Base-by-base conservation (phyloP, 2,888 invertebrate species). In the Lacanobia wlatinum region DNA sequence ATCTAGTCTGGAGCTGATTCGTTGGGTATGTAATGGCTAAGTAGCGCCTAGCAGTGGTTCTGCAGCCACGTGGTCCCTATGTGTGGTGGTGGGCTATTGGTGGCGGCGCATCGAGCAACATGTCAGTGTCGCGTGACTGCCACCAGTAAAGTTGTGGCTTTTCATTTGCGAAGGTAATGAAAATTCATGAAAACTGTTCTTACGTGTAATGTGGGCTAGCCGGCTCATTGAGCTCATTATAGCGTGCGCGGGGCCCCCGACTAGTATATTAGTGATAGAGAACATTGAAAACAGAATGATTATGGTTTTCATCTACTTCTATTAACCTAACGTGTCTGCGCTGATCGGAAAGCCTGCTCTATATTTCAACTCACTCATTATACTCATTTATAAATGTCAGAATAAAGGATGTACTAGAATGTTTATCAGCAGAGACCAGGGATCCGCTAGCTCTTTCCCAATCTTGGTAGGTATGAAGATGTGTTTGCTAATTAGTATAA, bases 141-240 rank as follows among this genome's bases (percentile, higher is more conserved):
- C 1, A 52, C 43, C 46, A 59, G 43, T 73, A 52, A 56, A 60
- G 10, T 40, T 21, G 21, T 23, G n/a, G 46, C 60, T 62, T 72
- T 58, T 72, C 50, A 59, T 64, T 58, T 67, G 28, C 21, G 18
- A 59, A 40, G 52, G 23, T 18, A 69, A 80, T 82, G 50, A 71
- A 74, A 72, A 72, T 68, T 73, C 60, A 80, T 73, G 63, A 61
- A 62, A 73, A 80, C 58, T 58, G 53, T 48, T 76, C 14, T 52
- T 70, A 80, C 70, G 28, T 55, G 43, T 73, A 73, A 63, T 64
- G 50, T 58, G 43, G 52, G 59, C 63, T 18, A 59, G 59, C 7
- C 38, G 53, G 34, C 38, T 67, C 74, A 73, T 52, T 65, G 60
- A 10, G 52, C 59, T 80, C 18, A 68, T 48, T 64, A 48, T 21